phyloP scores from a whole-genome alignment of 2,113 vertebrate species.

The Hemibagrus wyckioides region DNA sequence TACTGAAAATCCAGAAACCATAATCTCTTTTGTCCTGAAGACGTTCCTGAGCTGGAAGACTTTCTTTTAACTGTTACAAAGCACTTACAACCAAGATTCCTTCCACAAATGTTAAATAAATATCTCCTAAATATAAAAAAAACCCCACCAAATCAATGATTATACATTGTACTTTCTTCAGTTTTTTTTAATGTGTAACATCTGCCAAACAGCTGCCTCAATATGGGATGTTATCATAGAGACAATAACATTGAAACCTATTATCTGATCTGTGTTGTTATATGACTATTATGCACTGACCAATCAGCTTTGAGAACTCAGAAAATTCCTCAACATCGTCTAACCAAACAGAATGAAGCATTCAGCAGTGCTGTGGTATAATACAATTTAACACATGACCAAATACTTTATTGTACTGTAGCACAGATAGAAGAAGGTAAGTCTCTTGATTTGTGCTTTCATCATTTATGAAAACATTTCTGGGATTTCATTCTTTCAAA shows the following conservation, averaged over 20 bases:
- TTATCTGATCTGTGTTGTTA: not conserved
- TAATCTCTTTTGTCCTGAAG: not conserved
- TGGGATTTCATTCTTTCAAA: not conserved
- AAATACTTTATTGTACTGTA: slow-evolving; percentile 8
- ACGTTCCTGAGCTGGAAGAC: not conserved
- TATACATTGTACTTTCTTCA: not conserved
- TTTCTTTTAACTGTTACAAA: not conserved
- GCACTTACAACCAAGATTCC: not conserved
- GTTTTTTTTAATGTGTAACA: not conserved
- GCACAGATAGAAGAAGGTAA: not conserved
- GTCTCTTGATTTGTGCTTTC: not conserved
- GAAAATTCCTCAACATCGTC: not conserved
- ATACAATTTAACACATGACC: not conserved
- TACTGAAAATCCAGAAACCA: not conserved
- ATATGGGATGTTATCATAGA: not conserved
- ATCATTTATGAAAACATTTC: not conserved
- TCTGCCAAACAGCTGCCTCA: not conserved
- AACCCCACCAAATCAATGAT: not conserved
- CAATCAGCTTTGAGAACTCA: not conserved
- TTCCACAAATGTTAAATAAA: not conserved
- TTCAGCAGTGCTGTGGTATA: not conserved
- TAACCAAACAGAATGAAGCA: not conserved
- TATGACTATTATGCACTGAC: not conserved
- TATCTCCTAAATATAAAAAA: not conserved
- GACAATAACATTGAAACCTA: not conserved